phyloP scores from a whole-genome alignment of 2,797 vertebrate species.

The Acrossocheilus fasciatus region DNA sequence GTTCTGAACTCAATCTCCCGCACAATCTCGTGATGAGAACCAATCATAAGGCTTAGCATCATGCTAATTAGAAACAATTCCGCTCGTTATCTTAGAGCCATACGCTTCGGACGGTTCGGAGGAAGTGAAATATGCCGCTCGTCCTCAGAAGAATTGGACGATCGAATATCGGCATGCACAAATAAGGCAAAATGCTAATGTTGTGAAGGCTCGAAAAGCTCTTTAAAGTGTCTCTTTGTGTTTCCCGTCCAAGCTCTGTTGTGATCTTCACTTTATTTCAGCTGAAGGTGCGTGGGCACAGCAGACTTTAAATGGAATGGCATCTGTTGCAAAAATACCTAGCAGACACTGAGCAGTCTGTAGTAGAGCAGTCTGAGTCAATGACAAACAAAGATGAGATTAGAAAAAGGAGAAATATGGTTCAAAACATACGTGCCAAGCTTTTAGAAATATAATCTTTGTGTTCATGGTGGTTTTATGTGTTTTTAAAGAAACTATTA shows the following conservation, averaged over 20 bases:
- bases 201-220: not conserved
- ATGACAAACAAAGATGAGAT: not conserved
- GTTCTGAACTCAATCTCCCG: conserved; percentile 24
- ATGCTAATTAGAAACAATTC: conserved; percentile 43
- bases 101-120: not conserved
- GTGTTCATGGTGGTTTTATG: not conserved
- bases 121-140: not conserved
- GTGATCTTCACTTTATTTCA: conserved; percentile 26
- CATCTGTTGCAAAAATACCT: conserved; percentile 7
- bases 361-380: not conserved
- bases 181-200: not conserved
- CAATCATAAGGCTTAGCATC: conserved; percentile 50
- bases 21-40: conserved; percentile 51
- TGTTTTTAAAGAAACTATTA: too few species aligned
- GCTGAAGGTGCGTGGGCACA: not conserved
- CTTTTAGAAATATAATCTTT: not conserved
- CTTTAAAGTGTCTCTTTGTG: not conserved
- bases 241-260: not conserved
- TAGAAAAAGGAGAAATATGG: not conserved
- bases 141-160: not conserved
- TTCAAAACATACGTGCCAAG: not conserved
- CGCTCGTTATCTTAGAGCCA: conserved; percentile 12
- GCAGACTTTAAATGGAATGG: not conserved
- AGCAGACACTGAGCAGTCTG: not conserved
- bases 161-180: not conserved